A percentile compares a stretch with the other conserved stretches of the same genome.
Evolutionary conservation across 2,113 vertebrate genomes (phyloP).

Genomic region (Laticauda colubrina): DNA sequence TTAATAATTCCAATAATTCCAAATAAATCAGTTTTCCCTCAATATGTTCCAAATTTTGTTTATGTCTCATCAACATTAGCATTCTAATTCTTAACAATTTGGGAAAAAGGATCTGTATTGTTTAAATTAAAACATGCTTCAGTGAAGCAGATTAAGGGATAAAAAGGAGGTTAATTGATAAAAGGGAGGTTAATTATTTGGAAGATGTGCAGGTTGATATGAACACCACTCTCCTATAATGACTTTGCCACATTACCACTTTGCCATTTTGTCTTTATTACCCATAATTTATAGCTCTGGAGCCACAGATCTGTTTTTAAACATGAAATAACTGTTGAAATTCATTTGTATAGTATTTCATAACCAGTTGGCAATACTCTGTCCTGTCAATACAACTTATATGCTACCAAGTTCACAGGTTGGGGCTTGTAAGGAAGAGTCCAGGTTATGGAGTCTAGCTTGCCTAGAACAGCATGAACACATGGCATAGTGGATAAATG

Average conservation of each 20-base stretch:
- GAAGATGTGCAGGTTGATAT: background rate
- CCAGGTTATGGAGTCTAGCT: background rate
- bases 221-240: background rate
- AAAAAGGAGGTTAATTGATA: background rate
- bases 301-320: background rate
- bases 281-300: background rate
- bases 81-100: background rate
- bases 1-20: background rate
- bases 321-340: background rate
- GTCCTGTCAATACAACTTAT: background rate
- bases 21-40: background rate
- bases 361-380: background rate
- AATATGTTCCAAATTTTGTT: background rate
- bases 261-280: background rate
- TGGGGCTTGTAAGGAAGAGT: background rate
- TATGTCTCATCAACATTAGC: background rate
- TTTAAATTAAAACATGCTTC: background rate
- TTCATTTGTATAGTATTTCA: background rate
- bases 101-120: background rate
- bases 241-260: background rate
- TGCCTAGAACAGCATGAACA: background rate
- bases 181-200: background rate
- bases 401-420: background rate
- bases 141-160: background rate
- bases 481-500: background rate